Conservation (phyloP, 2,113 vertebrate species). For the Chamaea fasciata region DNA sequence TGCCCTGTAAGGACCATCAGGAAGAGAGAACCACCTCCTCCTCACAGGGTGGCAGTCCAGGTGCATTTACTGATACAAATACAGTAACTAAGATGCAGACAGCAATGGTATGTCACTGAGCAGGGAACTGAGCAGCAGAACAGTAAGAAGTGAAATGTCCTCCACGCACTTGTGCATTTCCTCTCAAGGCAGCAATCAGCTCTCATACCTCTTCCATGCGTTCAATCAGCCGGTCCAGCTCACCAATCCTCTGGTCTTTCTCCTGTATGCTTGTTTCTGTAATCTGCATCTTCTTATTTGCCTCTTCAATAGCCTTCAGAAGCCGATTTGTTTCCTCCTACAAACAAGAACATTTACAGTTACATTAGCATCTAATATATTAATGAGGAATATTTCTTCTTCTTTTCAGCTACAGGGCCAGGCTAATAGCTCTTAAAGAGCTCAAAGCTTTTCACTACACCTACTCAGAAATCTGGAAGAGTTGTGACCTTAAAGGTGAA, state of each 20-base stretch:
- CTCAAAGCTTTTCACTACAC: not conserved
- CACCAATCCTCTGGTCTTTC: slow-evolving; percentile 85
- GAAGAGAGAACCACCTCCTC: not conserved
- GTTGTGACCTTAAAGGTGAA: not conserved
- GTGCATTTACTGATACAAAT: not conserved
- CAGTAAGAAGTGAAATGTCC: not conserved
- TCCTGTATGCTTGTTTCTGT: slow-evolving; percentile 87
- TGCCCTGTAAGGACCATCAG: not conserved
- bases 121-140: not conserved
- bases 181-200: not conserved
- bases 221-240: slow-evolving; percentile 87
- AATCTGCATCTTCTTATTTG: slow-evolving; percentile 79
- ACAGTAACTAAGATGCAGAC: not conserved
- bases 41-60: not conserved
- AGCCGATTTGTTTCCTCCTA: slow-evolving; percentile 89
- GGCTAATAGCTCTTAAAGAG: not conserved
- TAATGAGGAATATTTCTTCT: not conserved
- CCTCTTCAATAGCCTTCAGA: slow-evolving; percentile 87
- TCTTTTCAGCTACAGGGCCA: not conserved
- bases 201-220: slow-evolving; percentile 86
- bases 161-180: not conserved
- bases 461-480: not conserved
- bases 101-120: not conserved
- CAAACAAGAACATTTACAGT: not conserved
- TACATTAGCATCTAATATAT: not conserved